Evolutionary conservation across 2,113 vertebrate species (phyloP), one percentile per base, ranked within the genome.

Genomic region (Tamias sibiricus): DNA sequence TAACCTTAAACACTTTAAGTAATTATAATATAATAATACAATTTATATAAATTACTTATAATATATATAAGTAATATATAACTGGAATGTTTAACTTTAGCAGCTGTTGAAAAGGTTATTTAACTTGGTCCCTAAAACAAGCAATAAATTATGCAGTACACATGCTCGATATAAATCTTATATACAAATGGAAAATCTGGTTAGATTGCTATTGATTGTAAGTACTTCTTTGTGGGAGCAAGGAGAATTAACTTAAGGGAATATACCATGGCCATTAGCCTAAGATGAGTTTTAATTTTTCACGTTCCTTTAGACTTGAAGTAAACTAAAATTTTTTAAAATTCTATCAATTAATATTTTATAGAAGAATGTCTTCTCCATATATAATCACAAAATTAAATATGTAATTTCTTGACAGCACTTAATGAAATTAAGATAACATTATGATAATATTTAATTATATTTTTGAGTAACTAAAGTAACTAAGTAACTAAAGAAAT

Each of bases 381-480:
- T n/a, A 57, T 26, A 22, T 47, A 93, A 5, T 1, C 28, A 82
- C 5, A 64, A 90, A 83, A 40, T 72, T 82, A 40, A 90, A 69
- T 30, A 44, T 44, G 57, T 24, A 2, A 64, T 35, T 47, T 16
- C 3, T 40, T 69, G 11, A 22, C 7, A 74, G 10, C 28, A 26
- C 24, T 77, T 81, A 93, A 72, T 32, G 90, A 80, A 84, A 71
- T 44, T 19, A 84, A 76, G 35, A 49, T 16, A 62, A 79, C 0
- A 84, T 84, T 83, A 19, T 69, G 4, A 30, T 44, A 95, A 40
- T 72, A 79, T 71, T 83, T 77, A 82, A 83, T 88, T 57, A 66
- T 57, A 87, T n/a, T 49, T 88, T 75, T 93, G 68, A 92, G 6
- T 54, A 37, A 95, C n/a, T n/a, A n/a, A n/a, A n/a, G n/a, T n/a